A percentile compares a stretch with the other conserved stretches of the same genome.
These are phyloP conservation scores for Protophormia terraenovae DNA, from an alignment of 2,888 invertebrate genomes.

Conservation along the genomic window DNA sequence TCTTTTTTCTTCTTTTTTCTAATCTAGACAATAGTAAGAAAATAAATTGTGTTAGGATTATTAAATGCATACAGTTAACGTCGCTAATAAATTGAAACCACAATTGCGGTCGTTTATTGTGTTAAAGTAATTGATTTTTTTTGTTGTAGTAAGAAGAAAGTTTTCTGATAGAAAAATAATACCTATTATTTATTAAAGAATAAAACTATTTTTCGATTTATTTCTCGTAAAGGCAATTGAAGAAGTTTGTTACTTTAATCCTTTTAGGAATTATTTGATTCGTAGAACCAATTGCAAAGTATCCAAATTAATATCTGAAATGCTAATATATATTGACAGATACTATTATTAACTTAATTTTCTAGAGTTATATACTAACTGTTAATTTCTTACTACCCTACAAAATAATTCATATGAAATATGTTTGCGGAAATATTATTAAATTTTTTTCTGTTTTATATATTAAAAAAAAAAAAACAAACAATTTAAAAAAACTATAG, in stretches of 20 bases:
- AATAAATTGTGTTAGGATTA: conserved; percentile 14
- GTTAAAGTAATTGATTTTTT: not conserved
- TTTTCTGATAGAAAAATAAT: not conserved
- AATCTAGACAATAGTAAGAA: conserved; percentile 7
- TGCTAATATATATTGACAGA: too few species aligned
- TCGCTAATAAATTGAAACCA: conserved; percentile 37
- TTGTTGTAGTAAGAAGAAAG: not conserved
- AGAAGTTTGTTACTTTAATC: too few species aligned
- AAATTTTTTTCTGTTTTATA: not conserved
- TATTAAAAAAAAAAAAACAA: not conserved
- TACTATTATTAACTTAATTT: too few species aligned
- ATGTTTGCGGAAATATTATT: too few species aligned
- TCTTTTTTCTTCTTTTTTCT: not conserved
- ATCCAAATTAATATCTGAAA: too few species aligned
- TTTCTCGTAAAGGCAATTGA: too few species aligned
- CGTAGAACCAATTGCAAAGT: too few species aligned
- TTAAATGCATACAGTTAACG: not conserved
- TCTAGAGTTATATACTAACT: too few species aligned
- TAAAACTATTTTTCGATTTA: not conserved
- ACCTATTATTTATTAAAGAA: not conserved
- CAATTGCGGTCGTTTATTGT: conserved; percentile 19
- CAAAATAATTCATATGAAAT: too few species aligned
- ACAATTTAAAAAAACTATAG: not conserved
- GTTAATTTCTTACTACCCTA: too few species aligned
- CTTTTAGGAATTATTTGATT: too few species aligned